A percentile compares a stretch with the other conserved stretches of the same genome.
These are phyloP conservation scores for Rhyacophila brunnea DNA, from an alignment of 1,140 invertebrate species.

Conservation along the genomic window DNA sequence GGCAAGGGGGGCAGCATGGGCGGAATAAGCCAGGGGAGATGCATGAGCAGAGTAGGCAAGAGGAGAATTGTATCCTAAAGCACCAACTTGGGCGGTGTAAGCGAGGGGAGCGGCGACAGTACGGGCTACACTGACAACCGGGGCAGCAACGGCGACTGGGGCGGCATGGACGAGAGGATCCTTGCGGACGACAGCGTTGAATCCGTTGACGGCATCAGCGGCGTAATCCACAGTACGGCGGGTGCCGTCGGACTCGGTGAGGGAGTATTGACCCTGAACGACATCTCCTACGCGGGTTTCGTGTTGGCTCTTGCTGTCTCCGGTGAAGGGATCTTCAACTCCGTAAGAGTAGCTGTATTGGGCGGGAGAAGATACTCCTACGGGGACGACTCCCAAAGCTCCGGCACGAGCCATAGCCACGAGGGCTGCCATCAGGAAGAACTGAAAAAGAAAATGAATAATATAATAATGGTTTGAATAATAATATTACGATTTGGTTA, in stretches of 20 bases:
- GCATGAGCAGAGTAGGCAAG: slow-evolving; percentile 22
- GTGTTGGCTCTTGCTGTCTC: slow-evolving; percentile 62
- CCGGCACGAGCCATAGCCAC: slow-evolving; percentile 35
- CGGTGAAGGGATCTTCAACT: slow-evolving; percentile 60
- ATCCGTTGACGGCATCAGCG: slow-evolving; percentile 60
- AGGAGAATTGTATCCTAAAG: too few species aligned
- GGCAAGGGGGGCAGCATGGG: slow-evolving; percentile 2
- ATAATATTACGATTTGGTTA: too few species aligned
- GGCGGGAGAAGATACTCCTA: slow-evolving; percentile 43
- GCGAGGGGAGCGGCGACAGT: slow-evolving; percentile 38
- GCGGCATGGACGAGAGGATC: slow-evolving; percentile 26
- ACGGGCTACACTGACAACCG: slow-evolving; percentile 56
- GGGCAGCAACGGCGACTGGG: slow-evolving; percentile 39
- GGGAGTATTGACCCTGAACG: slow-evolving; percentile 60
- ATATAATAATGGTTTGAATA: too few species aligned
- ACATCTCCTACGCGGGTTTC: slow-evolving; percentile 61
- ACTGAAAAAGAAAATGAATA: too few species aligned
- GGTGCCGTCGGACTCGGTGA: slow-evolving; percentile 60
- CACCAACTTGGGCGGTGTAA: slow-evolving; percentile 30
- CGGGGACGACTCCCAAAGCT: slow-evolving; percentile 28
- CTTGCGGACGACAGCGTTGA: slow-evolving; percentile 36
- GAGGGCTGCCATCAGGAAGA: slow-evolving; percentile 38
- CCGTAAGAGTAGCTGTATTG: slow-evolving; percentile 62
- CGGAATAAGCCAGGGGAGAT: slow-evolving; percentile 2
- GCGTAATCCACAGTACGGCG: slow-evolving; percentile 59